Conservation (phyloP, 2,113 vertebrate genomes). For the Leptobrachium leishanense region DNA sequence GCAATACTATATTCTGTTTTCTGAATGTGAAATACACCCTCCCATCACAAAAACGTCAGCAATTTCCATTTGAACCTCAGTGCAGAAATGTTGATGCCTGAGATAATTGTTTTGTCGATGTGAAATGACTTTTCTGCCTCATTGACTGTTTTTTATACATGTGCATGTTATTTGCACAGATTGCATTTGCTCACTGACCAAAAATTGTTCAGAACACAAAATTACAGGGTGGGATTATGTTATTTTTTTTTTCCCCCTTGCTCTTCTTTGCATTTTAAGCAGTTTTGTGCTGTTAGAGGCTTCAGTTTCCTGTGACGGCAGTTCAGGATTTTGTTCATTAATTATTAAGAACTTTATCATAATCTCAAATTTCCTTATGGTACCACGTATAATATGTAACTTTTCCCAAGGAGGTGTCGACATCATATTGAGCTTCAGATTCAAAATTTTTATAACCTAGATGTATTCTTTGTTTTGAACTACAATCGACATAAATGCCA, state of each 20-base stretch:
- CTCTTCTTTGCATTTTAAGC: constrained; percentile 58
- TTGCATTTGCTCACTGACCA: constrained; percentile 65
- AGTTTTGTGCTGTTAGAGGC: constrained; percentile 44
- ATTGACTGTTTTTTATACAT: constrained; percentile 56
- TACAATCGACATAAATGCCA: no score
- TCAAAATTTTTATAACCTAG: no score
- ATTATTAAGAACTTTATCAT: no score
- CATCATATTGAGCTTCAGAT: no score
- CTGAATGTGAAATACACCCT: constrained; percentile 21
- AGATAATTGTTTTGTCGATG: constrained; percentile 58
- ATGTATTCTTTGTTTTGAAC: no score
- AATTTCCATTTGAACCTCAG: constrained; percentile 21
- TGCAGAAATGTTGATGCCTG: constrained; percentile 42
- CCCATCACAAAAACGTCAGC: constrained; percentile 19
- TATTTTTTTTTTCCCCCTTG: constrained; percentile 46
- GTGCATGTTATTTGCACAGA: constrained; percentile 56
- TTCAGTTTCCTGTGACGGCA: neutral
- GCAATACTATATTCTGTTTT: constrained; percentile 27
- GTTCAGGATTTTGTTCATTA: no score
- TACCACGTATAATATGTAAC: no score
- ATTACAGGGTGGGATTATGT: constrained; percentile 55
- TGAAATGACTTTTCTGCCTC: constrained; percentile 61
- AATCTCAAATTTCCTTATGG: no score
- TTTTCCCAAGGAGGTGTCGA: no score
- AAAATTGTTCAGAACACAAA: constrained; percentile 60